Base-by-base conservation (phyloP, 2,888 invertebrate genomes). In the Papilio elwesi region DNA sequence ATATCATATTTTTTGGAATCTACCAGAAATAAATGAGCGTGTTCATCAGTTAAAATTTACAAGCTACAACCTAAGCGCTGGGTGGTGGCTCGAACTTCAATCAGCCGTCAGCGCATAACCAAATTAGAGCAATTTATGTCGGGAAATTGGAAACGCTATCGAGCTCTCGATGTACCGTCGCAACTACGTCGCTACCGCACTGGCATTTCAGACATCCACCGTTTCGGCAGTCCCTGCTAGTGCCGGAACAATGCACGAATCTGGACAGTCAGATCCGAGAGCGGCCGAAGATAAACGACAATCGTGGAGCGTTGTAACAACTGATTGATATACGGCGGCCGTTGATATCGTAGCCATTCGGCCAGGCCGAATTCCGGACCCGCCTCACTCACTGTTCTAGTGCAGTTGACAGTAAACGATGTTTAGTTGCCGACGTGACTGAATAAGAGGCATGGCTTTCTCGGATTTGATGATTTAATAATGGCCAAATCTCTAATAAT, bases 81-180 rank as follows among this genome's bases (percentile, higher is more conserved):
- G 82, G 80, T 79, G 83, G 80, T 79, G 79, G 79, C 78, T 81
- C 81, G 79, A 83, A 84, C 86, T 90, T 90, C 90, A 89, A 91
- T 91, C 90, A 90, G 83, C 87, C 89, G 90, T 90, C 92, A 90
- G 88, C 85, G 85, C 87, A 91, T 91, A 92, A 91, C 91, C 90
- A 90, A 93, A 93, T 93, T 93, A 92, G 91, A 91, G 90, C 92
- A 93, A 93, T 93, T 92, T 92, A 90, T 91, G 91, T 91, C 92
- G 91, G 93, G 93, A 93, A 93, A 93, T 93, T 92, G 93, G 91
- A 90, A 92, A 88, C 88, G 89, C 88, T 92, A 92, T 91, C 91
- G 90, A 87, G 86, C 87, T 87, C 85, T 84, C 89, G 87, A 82
- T 89, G 88, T 88, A 83, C 86, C 82, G 83, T 74, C 87, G 87